Conservation (phyloP, 2,888 invertebrate genomes). For the Sarcophaga rosellei region DNA sequence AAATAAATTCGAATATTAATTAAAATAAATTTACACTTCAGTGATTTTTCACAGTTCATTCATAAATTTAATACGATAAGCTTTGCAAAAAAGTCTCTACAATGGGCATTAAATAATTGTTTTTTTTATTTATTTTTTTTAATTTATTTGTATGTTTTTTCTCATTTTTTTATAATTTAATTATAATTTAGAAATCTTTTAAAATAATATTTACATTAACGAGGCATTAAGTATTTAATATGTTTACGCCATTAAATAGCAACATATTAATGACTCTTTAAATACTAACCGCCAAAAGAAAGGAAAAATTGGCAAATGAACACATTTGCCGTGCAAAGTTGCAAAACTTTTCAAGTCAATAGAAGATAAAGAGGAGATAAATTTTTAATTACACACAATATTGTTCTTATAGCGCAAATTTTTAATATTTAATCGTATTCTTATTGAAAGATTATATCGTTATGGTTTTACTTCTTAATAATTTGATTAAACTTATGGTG, state of each 20-base stretch:
- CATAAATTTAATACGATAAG: conserved; percentile 23
- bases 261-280: conserved; percentile 22
- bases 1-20: conserved; percentile 17
- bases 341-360: background rate
- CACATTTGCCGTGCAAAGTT: background rate
- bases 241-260: conserved; percentile 33
- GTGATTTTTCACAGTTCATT: conserved; percentile 23
- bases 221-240: conserved; percentile 41
- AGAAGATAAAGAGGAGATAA: conserved; percentile 11
- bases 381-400: background rate
- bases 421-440: conserved; percentile 9
- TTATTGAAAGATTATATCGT: background rate
- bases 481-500: no score
- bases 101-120: background rate
- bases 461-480: background rate
- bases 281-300: background rate
- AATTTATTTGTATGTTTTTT: no score
- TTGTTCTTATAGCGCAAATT: background rate
- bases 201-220: conserved; percentile 22
- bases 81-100: background rate
- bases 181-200: conserved; percentile 13
- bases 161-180: background rate
- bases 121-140: background rate
- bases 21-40: conserved; percentile 31
- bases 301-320: background rate